A percentile compares a stretch with the other conserved stretches of the same genome.
Conservation (phyloP, 2,888 invertebrate species). For the Aradus depressus region DNA sequence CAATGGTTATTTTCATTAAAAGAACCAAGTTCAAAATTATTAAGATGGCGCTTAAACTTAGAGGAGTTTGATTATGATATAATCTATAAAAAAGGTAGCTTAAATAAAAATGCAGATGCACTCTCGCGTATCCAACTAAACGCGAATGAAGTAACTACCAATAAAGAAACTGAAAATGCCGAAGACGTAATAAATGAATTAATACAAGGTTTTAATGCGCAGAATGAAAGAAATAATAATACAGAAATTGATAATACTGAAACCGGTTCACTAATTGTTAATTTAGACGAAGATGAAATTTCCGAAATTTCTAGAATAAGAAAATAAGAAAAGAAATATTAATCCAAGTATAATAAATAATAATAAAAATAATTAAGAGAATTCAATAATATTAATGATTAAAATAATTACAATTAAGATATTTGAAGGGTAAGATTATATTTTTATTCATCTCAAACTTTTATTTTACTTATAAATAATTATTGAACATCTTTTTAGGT, state of each 20-base stretch:
- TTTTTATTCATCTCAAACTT: too few relatives aligned
- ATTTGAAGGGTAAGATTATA: too few relatives aligned
- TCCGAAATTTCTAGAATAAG: too few relatives aligned
- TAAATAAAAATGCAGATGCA: slow-evolving; percentile 33
- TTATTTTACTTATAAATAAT: too few relatives aligned
- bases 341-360: too few relatives aligned
- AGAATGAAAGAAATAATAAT: neutral
- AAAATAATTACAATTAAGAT: too few relatives aligned
- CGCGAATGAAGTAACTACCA: neutral
- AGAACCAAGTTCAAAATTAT: slow-evolving; percentile 32
- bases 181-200: neutral
- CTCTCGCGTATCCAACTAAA: slow-evolving; percentile 12
- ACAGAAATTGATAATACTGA: neutral
- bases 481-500: too few relatives aligned
- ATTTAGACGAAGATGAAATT: neutral
- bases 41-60: slow-evolving; percentile 33
- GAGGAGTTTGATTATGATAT: too few relatives aligned
- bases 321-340: too few relatives aligned
- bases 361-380: too few relatives aligned
- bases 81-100: too few relatives aligned
- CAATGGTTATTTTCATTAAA: slow-evolving; percentile 34
- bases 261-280: neutral
- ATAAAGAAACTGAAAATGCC: neutral
- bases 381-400: too few relatives aligned
- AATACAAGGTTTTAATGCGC: neutral